Base-by-base conservation (phyloP, 2,888 invertebrate species). In the Kryphioiulus occultus region DNA sequence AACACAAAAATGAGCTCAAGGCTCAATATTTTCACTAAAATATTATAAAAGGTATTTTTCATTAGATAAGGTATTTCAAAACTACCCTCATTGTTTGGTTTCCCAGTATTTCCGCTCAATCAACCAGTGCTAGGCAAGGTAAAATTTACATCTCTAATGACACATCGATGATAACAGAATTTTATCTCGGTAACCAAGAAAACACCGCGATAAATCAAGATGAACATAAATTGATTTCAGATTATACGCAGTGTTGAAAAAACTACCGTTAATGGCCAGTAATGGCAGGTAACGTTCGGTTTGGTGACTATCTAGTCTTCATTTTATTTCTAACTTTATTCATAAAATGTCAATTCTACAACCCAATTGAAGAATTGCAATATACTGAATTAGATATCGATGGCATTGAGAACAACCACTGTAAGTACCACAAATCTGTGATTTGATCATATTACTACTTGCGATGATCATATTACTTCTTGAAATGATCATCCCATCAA, bases 151-250 rank as follows among this genome's bases (percentile, higher is more conserved):
- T 78, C 26, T 78, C 1, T 9, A 30, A 26, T 78, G 30, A 30
- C 78, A 78, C 78, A 78, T 17, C 30, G 78, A 78, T 78, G 15
- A 30, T 59, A 59, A 15, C 78, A 30, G 78, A 0, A 78, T 2
- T 7, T 78, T 78, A 78, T 78, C 78, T 26, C 30, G 9, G 78
- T 78, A 78, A 78, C 78, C 78, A 78, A 78, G 78, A 30, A 78
- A 78, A 78, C 68, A 30, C 26, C 19, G 22, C 15, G 78, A 78
- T 78, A 78, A 78, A 30, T 78, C 78, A 78, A 78, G 78, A 30
- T 78, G 78, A 78, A 78, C 78, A 78, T 30, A 53, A 78, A 78
- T 78, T 30, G 78, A 30, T 78, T 78, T 30, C 78, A 30, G 30
- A 78, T 78, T 78, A 78, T 30, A 78, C 15, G 1, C 30, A 78